Conservation (phyloP, 2,888 invertebrate genomes). For the Trichopoda pennipes region DNA sequence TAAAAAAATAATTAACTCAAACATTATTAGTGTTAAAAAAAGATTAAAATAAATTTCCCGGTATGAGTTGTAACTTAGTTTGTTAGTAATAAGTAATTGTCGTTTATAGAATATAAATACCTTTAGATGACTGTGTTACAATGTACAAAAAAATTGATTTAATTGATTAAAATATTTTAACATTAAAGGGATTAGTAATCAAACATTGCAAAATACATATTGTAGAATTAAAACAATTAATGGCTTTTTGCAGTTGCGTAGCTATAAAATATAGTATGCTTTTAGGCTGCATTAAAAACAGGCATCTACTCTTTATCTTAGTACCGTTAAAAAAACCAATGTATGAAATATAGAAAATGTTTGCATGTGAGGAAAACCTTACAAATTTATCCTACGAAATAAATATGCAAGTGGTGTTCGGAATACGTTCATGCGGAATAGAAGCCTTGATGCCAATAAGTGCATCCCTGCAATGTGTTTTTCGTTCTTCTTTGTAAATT, state of each 20-base stretch:
- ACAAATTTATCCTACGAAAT: too few relatives aligned
- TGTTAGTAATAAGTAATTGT: conserved; percentile 4
- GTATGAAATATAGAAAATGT: too few relatives aligned
- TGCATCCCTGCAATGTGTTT: too few relatives aligned
- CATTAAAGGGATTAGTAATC: conserved; percentile 31
- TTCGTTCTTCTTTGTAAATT: too few relatives aligned
- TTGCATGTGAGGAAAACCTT: too few relatives aligned
- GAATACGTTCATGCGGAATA: too few relatives aligned
- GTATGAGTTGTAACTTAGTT: conserved; percentile 32
- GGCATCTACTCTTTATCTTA: background rate
- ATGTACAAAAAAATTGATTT: conserved; percentile 6
- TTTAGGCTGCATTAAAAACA: background rate
- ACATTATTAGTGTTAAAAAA: conserved; percentile 28
- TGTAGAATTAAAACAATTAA: background rate
- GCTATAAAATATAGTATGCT: background rate
- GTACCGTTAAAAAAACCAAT: background rate
- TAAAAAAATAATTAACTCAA: conserved; percentile 17
- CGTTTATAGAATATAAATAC: conserved; percentile 21
- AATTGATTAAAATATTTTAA: conserved; percentile 31
- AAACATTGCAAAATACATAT: background rate
- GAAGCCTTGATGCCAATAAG: too few relatives aligned
- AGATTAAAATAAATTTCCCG: conserved; percentile 30
- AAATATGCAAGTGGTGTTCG: too few relatives aligned
- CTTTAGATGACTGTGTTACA: conserved; percentile 37
- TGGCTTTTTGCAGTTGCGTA: background rate